Evolutionary conservation across 53 echinoderm and acorn worm species (phyloP).

Genomic region (Crossaster papposus): DNA sequence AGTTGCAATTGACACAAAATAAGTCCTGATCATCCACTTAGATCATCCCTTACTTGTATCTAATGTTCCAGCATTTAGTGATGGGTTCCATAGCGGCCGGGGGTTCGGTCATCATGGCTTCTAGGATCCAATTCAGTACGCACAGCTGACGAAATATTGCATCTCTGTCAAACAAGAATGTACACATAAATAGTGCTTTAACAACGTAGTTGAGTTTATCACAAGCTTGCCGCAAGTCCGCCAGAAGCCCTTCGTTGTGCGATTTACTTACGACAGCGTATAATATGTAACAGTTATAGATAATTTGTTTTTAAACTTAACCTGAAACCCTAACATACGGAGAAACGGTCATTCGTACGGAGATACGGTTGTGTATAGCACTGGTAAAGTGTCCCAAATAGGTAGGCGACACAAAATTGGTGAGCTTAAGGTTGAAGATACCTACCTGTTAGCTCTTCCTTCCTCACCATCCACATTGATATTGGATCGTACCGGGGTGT

Average conservation of each 20-base stretch:
- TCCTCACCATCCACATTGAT: slow-evolving; percentile 78
- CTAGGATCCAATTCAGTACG: slow-evolving; percentile 95
- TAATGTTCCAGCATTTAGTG: slow-evolving; percentile 96
- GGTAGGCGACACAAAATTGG: too few species aligned
- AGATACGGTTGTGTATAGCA: too few species aligned
- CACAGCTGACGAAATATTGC: slow-evolving; percentile 96
- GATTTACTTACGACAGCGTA: too few species aligned
- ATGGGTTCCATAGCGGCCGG: slow-evolving; percentile 95
- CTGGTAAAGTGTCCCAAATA: too few species aligned
- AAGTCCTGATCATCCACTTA: not conserved
- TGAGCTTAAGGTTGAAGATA: not conserved
- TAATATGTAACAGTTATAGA: too few species aligned
- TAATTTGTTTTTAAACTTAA: too few species aligned
- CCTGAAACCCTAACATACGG: too few species aligned
- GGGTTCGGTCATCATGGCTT: slow-evolving; percentile 94
- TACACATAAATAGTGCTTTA: too few species aligned
- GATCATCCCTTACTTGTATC: slow-evolving; percentile 71
- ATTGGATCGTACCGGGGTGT: slow-evolving; percentile 87
- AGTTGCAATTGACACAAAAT: not conserved
- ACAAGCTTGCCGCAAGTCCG: too few species aligned
- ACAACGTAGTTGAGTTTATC: too few species aligned
- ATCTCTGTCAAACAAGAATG: slow-evolving; percentile 33
- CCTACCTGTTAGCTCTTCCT: slow-evolving; percentile 63
- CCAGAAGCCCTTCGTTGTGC: too few species aligned
- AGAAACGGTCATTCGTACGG: too few species aligned